A percentile compares a stretch with the other conserved stretches of the same genome.
phyloP scores from a whole-genome alignment of 2,888 invertebrate genomes.

The Apomyelois bistriatella region DNA sequence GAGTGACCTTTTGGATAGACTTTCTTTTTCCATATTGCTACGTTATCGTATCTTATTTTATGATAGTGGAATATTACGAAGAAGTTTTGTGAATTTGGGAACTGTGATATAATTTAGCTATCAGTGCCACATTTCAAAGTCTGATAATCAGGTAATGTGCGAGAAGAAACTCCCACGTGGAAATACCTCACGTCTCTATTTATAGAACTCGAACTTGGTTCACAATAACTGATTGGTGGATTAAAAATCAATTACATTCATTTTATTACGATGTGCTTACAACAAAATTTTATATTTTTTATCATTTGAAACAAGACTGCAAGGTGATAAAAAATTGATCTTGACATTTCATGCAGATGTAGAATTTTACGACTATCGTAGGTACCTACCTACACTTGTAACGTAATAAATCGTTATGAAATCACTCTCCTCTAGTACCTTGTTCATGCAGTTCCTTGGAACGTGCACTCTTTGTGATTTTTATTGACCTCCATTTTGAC shows the following conservation, averaged over 20 bases:
- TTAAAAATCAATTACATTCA: conserved; percentile 37
- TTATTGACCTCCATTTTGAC: conserved; percentile 12
- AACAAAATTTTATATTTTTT: not conserved
- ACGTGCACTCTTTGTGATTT: conserved; percentile 2
- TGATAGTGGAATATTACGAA: conserved; percentile 40
- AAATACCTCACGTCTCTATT: conserved; percentile 76
- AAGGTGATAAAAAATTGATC: not conserved
- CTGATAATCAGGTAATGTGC: conserved; percentile 63
- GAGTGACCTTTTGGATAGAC: conserved; percentile 73
- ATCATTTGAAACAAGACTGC: not conserved
- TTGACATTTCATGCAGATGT: conserved; percentile 9
- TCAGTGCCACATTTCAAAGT: conserved; percentile 59
- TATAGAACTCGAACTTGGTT: conserved; percentile 71
- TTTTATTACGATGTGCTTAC: conserved; percentile 23
- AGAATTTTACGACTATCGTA: conserved; percentile 11
- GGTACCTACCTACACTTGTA: not conserved
- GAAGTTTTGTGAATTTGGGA: conserved; percentile 40
- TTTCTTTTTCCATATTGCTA: conserved; percentile 75
- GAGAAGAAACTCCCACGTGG: conserved; percentile 74
- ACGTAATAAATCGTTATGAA: conserved; percentile 19
- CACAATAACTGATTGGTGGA: conserved; percentile 55
- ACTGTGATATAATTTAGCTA: conserved; percentile 65
- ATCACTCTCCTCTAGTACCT: conserved; percentile 11
- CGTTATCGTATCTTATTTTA: conserved; percentile 42
- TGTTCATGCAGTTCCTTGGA: conserved; percentile 11